Percentiles rank a stretch among this genome's conserved stretches.
These are phyloP conservation scores for Calliscelio sp. DNA, from an alignment of 2,888 invertebrate species.

Conservation along the genomic window DNA sequence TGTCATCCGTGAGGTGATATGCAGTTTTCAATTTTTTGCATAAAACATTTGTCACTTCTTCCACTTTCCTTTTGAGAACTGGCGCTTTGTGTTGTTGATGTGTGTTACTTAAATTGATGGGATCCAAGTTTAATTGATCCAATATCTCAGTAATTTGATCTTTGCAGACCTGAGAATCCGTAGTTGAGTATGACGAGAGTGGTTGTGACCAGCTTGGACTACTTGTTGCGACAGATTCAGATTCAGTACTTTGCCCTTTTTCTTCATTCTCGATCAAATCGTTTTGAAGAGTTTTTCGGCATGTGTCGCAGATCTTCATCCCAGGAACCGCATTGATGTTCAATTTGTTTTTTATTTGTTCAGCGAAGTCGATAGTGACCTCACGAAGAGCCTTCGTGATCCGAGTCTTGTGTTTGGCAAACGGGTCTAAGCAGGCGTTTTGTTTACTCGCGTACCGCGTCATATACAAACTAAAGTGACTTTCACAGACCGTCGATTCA, in stretches of 20 bases:
- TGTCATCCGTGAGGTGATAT: conserved; percentile 38
- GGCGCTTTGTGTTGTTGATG: conserved; percentile 1
- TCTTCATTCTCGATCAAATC: conserved; percentile 12
- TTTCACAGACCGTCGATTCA: conserved; percentile 25
- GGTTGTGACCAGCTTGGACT: conserved; percentile 19
- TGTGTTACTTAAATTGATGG: conserved; percentile 4
- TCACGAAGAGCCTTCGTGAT: conserved; percentile 24
- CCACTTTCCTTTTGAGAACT: conserved; percentile 22
- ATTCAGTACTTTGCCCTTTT: conserved; percentile 13
- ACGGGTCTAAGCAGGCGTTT: conserved; percentile 28
- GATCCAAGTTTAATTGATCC: conserved; percentile 30
- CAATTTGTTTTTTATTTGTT: conserved; percentile 28
- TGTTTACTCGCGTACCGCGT: conserved; percentile 22
- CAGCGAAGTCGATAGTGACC: conserved; percentile 10
- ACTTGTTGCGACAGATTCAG: conserved; percentile 12
- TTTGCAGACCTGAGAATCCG: conserved; percentile 23
- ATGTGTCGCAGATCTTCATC: conserved; percentile 26
- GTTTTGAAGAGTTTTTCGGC: conserved; percentile 17
- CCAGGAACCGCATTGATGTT: conserved; percentile 20
- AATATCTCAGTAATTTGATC: conserved; percentile 31
- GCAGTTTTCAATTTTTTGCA: conserved; percentile 37
- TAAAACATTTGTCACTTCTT: conserved; percentile 15
- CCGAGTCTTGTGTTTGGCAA: conserved; percentile 15
- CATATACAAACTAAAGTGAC: conserved; percentile 18
- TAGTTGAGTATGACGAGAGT: conserved; percentile 17